Conservation (phyloP, 2,797 vertebrate genomes). For the Malurus splendens region DNA sequence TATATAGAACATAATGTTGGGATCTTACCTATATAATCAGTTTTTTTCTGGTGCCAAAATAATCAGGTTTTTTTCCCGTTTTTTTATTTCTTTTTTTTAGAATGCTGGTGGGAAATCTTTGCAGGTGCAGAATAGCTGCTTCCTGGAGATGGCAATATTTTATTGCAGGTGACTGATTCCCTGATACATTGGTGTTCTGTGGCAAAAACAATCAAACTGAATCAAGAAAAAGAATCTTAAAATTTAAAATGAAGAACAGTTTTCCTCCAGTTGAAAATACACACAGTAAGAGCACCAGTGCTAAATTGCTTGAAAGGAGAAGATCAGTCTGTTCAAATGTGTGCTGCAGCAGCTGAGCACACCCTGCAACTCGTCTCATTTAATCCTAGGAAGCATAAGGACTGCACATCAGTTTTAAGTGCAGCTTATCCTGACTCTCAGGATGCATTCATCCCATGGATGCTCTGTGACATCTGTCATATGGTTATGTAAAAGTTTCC, state of each 20-base stretch:
- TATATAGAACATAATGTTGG: not conserved
- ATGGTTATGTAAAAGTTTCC: not conserved
- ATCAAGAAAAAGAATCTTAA: not conserved
- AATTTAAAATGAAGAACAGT: not conserved
- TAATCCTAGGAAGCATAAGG: not conserved
- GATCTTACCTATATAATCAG: not conserved
- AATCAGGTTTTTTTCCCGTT: not conserved
- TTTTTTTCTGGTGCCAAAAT: not conserved
- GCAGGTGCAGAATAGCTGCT: not conserved
- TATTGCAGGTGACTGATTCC: constrained; percentile 19
- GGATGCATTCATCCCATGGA: not conserved
- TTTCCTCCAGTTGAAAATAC: not conserved
- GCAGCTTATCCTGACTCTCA: constrained; percentile 1
- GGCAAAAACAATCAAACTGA: not conserved
- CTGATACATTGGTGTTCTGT: not conserved
- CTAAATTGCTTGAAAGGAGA: not conserved
- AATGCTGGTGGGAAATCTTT: not conserved
- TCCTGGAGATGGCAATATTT: constrained; percentile 48
- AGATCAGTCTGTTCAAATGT: not conserved
- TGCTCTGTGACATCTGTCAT: constrained; percentile 18
- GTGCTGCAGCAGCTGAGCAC: not conserved
- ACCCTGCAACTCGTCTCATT: not conserved
- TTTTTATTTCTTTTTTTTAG: no score
- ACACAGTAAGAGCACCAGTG: not conserved
- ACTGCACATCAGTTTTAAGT: not conserved